Base-by-base conservation (phyloP, 1,140 invertebrate genomes). In the Drosophila takahashii region DNA sequence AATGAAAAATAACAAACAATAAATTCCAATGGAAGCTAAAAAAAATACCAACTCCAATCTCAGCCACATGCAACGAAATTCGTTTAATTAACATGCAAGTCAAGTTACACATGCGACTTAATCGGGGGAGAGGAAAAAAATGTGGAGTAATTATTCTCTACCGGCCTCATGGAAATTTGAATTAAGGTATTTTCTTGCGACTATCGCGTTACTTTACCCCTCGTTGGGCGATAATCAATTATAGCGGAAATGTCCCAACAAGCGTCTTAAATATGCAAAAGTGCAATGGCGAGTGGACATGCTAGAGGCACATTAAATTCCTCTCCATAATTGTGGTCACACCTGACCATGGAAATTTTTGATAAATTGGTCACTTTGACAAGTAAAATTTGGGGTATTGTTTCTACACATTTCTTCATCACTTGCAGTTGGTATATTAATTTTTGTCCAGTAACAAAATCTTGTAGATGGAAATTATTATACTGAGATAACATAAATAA, bases 231-330 rank as follows among this genome's bases (percentile, higher is more conserved):
- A 61, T 83, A 81, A 70, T 71, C 48, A 86, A 83, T 67, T 60
- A 47, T 47, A 71, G 51, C 84, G 83, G 81, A 86, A 86, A 87
- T 86, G 79, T 83, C 61, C 48, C 81, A 75, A 86, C 70, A 83
- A 79, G 56, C 73, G 54, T 51, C 53, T 48, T 78, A 81, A 77
- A 77, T 77, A 45, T 39, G 60, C 70, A 47, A 51, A 27, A 16
- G 32, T 29, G 6, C 47, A 64, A 85, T 50, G 74, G 47, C 65
- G 18, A 1, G 11, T n/a, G 36, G n/a, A 52, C 80, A 84, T 62
- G 81, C 77, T 7, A 83, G 26, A 34, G 27, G 27, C 26, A 22
- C 32, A 50, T 72, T 72, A 50, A 50, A 36, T 9, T 18, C 9
- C 11, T 39, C 11, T 44, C 52, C 29, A 36, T 72, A 36, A 71